Conservation (phyloP, 2,797 vertebrate genomes). For the Meriones psammophilus region DNA sequence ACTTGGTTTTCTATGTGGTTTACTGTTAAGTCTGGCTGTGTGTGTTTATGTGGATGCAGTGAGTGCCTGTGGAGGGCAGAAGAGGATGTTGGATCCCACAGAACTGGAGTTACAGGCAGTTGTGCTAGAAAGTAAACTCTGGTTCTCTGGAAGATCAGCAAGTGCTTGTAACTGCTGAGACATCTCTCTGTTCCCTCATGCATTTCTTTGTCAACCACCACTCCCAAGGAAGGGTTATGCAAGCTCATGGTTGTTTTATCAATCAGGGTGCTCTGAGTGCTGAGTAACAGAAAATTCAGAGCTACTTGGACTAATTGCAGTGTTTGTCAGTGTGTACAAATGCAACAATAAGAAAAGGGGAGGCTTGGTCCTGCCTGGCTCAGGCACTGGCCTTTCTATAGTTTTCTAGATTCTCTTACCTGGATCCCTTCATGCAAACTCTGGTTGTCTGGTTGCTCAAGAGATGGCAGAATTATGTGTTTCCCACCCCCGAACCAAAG, state of each 20-base stretch:
- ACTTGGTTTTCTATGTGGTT: background rate
- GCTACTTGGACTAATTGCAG: no score
- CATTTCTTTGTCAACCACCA: background rate
- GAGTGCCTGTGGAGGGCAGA: background rate
- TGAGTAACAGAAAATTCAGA: background rate
- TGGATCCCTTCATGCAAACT: background rate
- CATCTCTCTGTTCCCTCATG: background rate
- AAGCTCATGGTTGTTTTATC: background rate
- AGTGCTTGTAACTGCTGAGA: background rate
- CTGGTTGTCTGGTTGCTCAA: background rate
- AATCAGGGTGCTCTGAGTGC: no score
- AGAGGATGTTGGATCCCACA: no score
- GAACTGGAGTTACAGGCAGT: background rate
- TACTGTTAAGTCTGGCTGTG: background rate
- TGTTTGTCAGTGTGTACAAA: background rate
- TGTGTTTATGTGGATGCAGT: no score
- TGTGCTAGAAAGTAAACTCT: background rate
- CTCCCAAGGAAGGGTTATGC: background rate
- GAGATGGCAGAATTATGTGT: background rate
- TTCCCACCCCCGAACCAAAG: background rate
- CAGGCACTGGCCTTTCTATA: background rate
- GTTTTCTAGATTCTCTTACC: background rate
- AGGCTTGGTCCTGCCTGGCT: no score
- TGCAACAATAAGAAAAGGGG: background rate
- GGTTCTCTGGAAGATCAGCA: background rate